Percentiles rank a stretch among this genome's conserved stretches.
These are phyloP conservation scores for Lasioglossum morio DNA, from an alignment of 2,888 invertebrate species.

Conservation along the genomic window DNA sequence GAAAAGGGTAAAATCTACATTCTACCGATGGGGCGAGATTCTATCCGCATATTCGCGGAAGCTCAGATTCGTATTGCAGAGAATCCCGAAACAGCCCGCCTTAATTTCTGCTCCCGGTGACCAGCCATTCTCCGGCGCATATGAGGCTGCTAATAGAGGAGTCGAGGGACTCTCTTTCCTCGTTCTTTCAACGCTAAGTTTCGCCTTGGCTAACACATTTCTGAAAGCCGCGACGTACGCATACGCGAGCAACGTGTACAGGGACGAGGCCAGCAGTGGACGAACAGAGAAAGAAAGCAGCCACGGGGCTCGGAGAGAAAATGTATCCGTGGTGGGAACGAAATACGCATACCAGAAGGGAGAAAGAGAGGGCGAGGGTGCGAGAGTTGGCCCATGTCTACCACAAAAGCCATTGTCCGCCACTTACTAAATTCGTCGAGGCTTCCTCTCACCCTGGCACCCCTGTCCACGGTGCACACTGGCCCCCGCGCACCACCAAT, in stretches of 20 bases:
- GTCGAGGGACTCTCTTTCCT: conserved; percentile 11
- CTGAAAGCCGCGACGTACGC: conserved; percentile 34
- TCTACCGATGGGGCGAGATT: neutral
- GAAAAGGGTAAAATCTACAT: no score
- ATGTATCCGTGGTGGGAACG: conserved; percentile 62
- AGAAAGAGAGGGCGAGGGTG: conserved; percentile 58
- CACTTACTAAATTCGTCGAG: conserved; percentile 83
- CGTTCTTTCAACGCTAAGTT: conserved; percentile 38
- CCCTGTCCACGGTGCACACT: conserved; percentile 55
- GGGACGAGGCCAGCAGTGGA: neutral
- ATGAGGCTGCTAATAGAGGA: conserved; percentile 19
- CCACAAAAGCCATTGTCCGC: conserved; percentile 79
- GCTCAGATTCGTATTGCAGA: neutral
- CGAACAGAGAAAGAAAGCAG: conserved; percentile 49
- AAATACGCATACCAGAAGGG: conserved; percentile 66
- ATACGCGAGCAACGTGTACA: conserved; percentile 4
- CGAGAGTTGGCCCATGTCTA: conserved; percentile 79
- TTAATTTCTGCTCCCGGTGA: neutral
- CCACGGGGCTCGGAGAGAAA: conserved; percentile 42
- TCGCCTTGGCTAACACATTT: conserved; percentile 31
- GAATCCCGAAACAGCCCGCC: neutral
- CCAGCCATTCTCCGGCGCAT: conserved; percentile 7
- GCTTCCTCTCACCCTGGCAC: conserved; percentile 66
- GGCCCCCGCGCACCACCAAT: conserved; percentile 73
- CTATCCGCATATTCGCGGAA: neutral